phyloP scores from a whole-genome alignment of 2,113 vertebrate species.

The Platichthys stellatus region DNA sequence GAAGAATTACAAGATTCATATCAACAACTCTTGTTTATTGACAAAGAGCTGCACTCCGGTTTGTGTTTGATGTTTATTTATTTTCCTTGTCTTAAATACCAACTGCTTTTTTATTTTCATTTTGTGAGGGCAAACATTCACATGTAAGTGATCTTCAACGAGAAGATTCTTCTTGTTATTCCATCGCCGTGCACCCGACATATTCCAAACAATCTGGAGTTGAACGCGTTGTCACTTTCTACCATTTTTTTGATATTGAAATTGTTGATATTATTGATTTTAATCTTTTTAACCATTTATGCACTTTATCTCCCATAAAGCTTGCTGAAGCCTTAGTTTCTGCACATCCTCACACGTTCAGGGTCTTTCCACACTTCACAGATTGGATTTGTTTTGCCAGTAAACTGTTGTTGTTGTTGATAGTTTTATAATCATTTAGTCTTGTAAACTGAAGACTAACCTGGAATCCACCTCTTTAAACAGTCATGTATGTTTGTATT shows the following conservation, averaged over 20 bases:
- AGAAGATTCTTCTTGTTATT: background rate
- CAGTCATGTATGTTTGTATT: conserved; percentile 16
- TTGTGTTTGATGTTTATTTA: background rate
- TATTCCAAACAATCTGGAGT: background rate
- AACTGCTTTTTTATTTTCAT: background rate
- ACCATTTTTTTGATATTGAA: background rate
- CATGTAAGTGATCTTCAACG: background rate
- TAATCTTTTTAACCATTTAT: background rate
- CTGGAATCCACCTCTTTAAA: conserved; percentile 22
- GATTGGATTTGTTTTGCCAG: conserved; percentile 1
- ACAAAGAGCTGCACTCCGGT: background rate
- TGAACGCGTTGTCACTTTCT: background rate
- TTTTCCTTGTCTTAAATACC: background rate
- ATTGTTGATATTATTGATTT: no score
- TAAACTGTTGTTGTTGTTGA: background rate
- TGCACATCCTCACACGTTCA: background rate
- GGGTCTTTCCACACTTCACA: background rate
- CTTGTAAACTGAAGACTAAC: conserved; percentile 15
- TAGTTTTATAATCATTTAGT: conserved; percentile 23
- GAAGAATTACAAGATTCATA: background rate
- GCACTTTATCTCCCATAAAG: background rate
- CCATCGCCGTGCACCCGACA: background rate
- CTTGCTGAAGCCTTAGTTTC: no score
- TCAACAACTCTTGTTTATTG: background rate
- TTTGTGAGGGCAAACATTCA: background rate